Evolutionary conservation across 92 coral and sea anemone genomes (phyloP).

Genomic region (Metridium senile): DNA sequence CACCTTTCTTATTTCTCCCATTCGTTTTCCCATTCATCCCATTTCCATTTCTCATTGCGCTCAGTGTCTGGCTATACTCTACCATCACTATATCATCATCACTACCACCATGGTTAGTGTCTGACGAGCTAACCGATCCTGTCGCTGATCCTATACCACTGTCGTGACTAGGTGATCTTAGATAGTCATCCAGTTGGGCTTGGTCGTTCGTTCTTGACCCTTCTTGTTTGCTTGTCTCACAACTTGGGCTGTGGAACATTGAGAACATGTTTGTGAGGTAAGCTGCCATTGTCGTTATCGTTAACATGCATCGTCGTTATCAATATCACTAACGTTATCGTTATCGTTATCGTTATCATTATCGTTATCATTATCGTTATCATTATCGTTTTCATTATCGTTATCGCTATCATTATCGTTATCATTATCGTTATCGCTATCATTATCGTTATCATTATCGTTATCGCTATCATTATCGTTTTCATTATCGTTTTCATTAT

Average conservation of each 20-base stretch:
- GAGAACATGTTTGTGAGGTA: too few relatives aligned
- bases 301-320: too few relatives aligned
- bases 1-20: conserved; percentile 15
- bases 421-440: too few relatives aligned
- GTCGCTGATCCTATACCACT: conserved; percentile 98
- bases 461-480: too few relatives aligned
- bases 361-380: too few relatives aligned
- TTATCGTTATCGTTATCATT: too few relatives aligned
- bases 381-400: too few relatives aligned
- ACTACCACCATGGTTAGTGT: conserved; percentile 93
- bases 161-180: conserved; percentile 68
- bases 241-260: conserved; percentile 37
- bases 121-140: conserved; percentile 92
- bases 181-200: conserved; percentile 46
- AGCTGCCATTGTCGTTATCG: too few relatives aligned
- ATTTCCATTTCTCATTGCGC: conserved; percentile 25
- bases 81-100: conserved; percentile 75
- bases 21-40: neutral
- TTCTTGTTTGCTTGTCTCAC: conserved; percentile 50
- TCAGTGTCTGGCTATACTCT: conserved; percentile 51
- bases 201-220: conserved; percentile 71
- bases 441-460: too few relatives aligned
- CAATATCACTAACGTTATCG: too few relatives aligned
- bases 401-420: too few relatives aligned
- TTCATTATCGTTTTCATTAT: too few relatives aligned